Evolutionary conservation across 2,113 vertebrate genomes (phyloP).

Genomic region (Hiodon tergisus): DNA sequence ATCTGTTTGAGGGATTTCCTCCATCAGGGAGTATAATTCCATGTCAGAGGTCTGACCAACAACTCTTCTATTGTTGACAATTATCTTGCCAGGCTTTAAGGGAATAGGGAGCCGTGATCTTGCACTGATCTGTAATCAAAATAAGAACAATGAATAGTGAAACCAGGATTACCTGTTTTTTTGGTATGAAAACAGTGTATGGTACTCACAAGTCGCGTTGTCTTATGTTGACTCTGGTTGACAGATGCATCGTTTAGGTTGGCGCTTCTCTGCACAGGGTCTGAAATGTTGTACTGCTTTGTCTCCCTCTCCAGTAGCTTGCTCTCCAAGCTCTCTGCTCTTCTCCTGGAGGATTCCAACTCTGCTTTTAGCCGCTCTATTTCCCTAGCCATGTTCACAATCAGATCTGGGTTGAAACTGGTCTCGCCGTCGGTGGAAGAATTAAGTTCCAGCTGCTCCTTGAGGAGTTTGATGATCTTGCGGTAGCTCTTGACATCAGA

Average conservation of each 20-base stretch:
- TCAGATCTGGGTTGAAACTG: slow-evolving; percentile 37
- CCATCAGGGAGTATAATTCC: slow-evolving; percentile 30
- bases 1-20: slow-evolving; percentile 19
- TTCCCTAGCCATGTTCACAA: slow-evolving; percentile 38
- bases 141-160: slow-evolving; percentile 1
- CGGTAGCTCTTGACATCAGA: slow-evolving; percentile 51
- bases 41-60: slow-evolving; percentile 25
- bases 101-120: slow-evolving; percentile 76
- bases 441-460: slow-evolving; percentile 51
- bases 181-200: neutral
- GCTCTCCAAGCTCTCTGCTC: slow-evolving; percentile 44
- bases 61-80: slow-evolving; percentile 28
- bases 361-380: slow-evolving; percentile 44
- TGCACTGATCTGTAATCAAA: slow-evolving; percentile 17
- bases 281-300: slow-evolving; percentile 6
- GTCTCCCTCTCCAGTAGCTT: slow-evolving; percentile 9
- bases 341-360: slow-evolving; percentile 53
- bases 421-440: slow-evolving; percentile 33
- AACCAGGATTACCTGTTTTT: neutral
- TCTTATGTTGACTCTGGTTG: slow-evolving; percentile 25
- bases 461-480: slow-evolving; percentile 52
- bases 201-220: slow-evolving; percentile 16
- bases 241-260: slow-evolving; percentile 23
- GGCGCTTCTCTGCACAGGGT: slow-evolving; percentile 9
- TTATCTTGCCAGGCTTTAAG: slow-evolving; percentile 47